Percentiles rank a stretch among this genome's conserved stretches.
phyloP scores from a whole-genome alignment of 2,113 vertebrate species.

The Bos javanicus region DNA sequence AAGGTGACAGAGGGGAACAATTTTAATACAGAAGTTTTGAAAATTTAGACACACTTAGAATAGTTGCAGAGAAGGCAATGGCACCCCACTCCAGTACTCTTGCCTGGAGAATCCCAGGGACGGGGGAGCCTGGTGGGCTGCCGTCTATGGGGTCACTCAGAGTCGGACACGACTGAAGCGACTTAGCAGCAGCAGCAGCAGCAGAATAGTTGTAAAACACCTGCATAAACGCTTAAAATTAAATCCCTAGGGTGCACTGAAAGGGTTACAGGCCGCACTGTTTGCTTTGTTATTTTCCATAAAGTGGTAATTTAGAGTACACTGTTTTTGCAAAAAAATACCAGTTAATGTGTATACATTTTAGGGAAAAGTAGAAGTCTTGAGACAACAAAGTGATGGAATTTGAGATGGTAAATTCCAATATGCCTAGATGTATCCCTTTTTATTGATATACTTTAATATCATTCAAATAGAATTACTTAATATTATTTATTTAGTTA shows the following conservation, averaged over 20 bases:
- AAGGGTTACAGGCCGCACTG: not conserved
- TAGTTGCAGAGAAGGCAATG: not conserved
- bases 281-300: conserved; percentile 26
- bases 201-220: not conserved
- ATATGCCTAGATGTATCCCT: not conserved
- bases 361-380: not conserved
- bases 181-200: no score
- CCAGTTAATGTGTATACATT: not conserved
- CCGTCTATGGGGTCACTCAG: no score
- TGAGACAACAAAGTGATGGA: not conserved
- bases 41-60: not conserved
- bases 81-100: no score
- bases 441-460: not conserved
- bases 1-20: conserved; percentile 32
- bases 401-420: conserved; percentile 7
- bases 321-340: not conserved
- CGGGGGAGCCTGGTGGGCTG: no score
- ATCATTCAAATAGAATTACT: not conserved
- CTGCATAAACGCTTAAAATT: conserved; percentile 33
- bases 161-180: rapidly evolving
- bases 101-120: no score
- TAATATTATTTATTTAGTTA: not conserved
- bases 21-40: conserved; percentile 44
- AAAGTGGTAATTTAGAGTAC: not conserved
- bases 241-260: not conserved